Evolutionary conservation across 2,888 invertebrate genomes (phyloP), one percentile per base, ranked within the genome.

Genomic region (Drosophila multiciliata): DNA sequence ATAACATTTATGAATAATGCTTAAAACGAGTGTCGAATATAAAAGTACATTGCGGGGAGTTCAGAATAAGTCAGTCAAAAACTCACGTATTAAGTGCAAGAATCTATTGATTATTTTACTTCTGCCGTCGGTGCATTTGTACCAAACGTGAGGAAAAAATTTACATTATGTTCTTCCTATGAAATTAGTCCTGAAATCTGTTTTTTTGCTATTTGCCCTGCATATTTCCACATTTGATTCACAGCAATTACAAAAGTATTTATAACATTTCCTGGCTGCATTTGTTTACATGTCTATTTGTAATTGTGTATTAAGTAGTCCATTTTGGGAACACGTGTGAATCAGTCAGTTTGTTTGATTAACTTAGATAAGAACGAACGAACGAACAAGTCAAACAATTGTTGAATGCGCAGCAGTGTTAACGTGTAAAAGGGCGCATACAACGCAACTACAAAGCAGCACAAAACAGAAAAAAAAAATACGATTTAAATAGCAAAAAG

Each of bases 281-380:
- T 15, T 45, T 8, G 15, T 15, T 45, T 45, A 45, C 15, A 15
- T 45, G 45, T 23, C 20, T 23, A 35, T 32, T n/a, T 52, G 32
- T 53, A 33, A 20, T 35, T 33, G 53, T 33, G 35, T 35, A 15
- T 6, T 17, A 17, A 61, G 63, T 60, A 74, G 26, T 50, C 23
- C 2, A 49, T 36, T 59, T 42, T 17, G 8, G 38, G 32, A 42
- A 58, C 69, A 59, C 52, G 60, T 75, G 71, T 73, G 50, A 73
- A 70, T 63, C 45, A 26, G 75, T 78, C 75, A 67, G 59, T 75
- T 75, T 75, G 59, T 65, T 65, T 72, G 63, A 35, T 71, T 61
- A 33, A 60, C n/a, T 68, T 75, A 52, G 68, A 72, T 71, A 76
- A 73, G 12, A 49, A 7, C 20, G n/a, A n/a, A 11, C 42, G n/a